Conservation (phyloP, 1,140 invertebrate genomes). For the Mamestra configurata region DNA sequence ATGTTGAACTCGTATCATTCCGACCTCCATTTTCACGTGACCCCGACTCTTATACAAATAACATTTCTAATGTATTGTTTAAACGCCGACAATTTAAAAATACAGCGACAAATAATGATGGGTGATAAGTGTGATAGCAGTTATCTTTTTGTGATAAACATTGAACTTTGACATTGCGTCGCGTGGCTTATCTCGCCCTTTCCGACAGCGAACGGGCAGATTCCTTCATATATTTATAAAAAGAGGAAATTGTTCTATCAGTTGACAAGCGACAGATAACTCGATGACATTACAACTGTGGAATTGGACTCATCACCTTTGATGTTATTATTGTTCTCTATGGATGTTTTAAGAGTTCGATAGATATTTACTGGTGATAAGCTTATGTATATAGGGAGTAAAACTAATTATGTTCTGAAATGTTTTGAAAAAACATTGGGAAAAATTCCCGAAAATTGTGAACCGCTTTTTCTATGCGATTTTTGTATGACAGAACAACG, state of each 20-base stretch:
- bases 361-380: too few relatives aligned
- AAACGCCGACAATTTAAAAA: conserved; percentile 14
- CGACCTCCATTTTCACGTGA: not conserved
- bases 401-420: too few relatives aligned
- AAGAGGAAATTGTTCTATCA: conserved; percentile 30
- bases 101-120: conserved; percentile 8
- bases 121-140: conserved; percentile 37
- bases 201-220: conserved; percentile 22
- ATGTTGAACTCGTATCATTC: not conserved
- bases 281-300: not conserved
- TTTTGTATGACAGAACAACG: too few relatives aligned
- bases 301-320: not conserved
- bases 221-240: conserved; percentile 38
- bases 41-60: not conserved
- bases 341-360: not conserved
- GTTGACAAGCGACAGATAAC: conserved; percentile 6
- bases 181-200: conserved; percentile 29
- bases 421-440: too few relatives aligned
- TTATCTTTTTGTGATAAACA: conserved; percentile 66
- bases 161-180: conserved; percentile 74
- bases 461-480: too few relatives aligned
- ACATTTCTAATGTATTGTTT: conserved; percentile 35
- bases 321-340: not conserved
- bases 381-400: too few relatives aligned
- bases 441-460: too few relatives aligned